Evolutionary conservation across 2,797 vertebrate genomes (phyloP).

Genomic region (Typhlichthys subterraneus): DNA sequence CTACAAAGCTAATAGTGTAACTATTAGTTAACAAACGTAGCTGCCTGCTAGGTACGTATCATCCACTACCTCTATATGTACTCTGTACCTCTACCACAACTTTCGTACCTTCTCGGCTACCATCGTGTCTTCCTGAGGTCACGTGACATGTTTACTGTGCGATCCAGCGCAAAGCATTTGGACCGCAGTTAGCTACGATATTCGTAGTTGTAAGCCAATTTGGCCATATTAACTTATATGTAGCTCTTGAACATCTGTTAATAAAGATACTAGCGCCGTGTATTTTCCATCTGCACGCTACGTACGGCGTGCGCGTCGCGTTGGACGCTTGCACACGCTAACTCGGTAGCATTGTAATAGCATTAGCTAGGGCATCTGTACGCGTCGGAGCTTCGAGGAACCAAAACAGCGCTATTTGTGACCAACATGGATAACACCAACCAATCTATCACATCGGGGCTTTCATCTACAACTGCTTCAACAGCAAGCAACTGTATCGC

Average conservation of each 20-base stretch:
- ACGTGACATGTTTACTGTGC: too few relatives aligned
- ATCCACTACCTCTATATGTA: too few relatives aligned
- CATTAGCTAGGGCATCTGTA: slow-evolving; percentile 11
- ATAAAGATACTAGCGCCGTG: background rate
- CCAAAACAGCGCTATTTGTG: slow-evolving; percentile 44
- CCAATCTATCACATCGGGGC: slow-evolving; percentile 68
- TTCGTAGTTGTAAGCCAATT: too few relatives aligned
- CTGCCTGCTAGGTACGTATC: too few relatives aligned
- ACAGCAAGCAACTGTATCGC: slow-evolving; percentile 73
- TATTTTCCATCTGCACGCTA: background rate
- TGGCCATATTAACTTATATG: too few relatives aligned
- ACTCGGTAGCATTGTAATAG: slow-evolving; percentile 40
- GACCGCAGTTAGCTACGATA: too few relatives aligned
- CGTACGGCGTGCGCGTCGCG: background rate
- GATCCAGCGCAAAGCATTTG: too few relatives aligned
- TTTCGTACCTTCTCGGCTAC: too few relatives aligned
- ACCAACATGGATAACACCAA: slow-evolving; percentile 71
- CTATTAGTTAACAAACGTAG: too few relatives aligned
- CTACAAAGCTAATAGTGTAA: too few relatives aligned
- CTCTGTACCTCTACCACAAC: too few relatives aligned
- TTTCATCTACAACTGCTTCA: slow-evolving; percentile 66
- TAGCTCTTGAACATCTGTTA: background rate
- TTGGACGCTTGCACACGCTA: slow-evolving; percentile 15
- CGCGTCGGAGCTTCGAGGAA: slow-evolving; percentile 1
- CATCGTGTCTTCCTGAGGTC: too few relatives aligned